Percentiles rank a stretch among this genome's conserved stretches.
Conservation (phyloP, 2,888 invertebrate species). For the Chrysolina haemoptera region DNA sequence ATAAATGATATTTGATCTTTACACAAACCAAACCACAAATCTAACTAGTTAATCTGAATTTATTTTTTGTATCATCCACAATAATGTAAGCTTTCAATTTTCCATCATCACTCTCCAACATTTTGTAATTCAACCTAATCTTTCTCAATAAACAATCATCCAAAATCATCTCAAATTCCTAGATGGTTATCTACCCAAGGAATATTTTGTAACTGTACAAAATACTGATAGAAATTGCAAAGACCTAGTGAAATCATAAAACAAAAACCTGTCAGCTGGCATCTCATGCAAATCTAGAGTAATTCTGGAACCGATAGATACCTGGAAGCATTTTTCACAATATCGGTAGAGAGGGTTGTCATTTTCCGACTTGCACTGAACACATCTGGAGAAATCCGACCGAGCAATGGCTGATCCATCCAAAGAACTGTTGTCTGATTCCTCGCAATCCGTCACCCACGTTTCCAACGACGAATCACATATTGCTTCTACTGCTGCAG, state of each 20-base stretch:
- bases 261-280: conserved; percentile 33
- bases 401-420: conserved; percentile 57
- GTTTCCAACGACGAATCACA: conserved; percentile 64
- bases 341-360: conserved; percentile 77
- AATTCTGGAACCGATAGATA: conserved; percentile 50
- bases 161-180: too few relatives aligned
- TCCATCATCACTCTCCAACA: too few relatives aligned
- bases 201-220: too few relatives aligned
- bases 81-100: too few relatives aligned
- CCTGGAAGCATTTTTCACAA: conserved; percentile 82
- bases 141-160: too few relatives aligned
- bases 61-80: too few relatives aligned
- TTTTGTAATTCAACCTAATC: too few relatives aligned
- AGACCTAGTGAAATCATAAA: not conserved
- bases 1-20: too few relatives aligned
- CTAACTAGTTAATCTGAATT: too few relatives aligned
- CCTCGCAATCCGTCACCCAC: conserved; percentile 66
- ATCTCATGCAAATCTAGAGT: conserved; percentile 20
- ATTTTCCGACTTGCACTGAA: conserved; percentile 76
- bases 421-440: conserved; percentile 63
- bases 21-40: too few relatives aligned
- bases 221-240: not conserved
- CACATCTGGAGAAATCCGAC: conserved; percentile 77
- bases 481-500: conserved; percentile 64
- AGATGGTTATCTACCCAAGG: too few relatives aligned